These are phyloP conservation scores for Tiliqua scincoides DNA, from an alignment of 2,113 vertebrate species.

Conservation along the genomic window DNA sequence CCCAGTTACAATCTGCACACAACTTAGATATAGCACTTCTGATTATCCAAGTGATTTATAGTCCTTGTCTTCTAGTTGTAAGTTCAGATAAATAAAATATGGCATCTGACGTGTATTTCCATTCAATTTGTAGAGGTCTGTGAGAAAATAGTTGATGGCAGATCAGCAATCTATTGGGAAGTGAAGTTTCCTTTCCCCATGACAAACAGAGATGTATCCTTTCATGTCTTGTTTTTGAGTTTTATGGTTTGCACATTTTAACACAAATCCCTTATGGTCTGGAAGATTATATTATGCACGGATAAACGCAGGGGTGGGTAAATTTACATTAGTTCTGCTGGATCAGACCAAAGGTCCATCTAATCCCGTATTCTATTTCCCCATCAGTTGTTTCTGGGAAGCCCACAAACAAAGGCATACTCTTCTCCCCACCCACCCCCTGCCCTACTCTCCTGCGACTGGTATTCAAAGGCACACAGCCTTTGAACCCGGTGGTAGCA, in stretches of 20 bases:
- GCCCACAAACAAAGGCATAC: no score
- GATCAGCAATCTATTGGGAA: slow-evolving; percentile 89
- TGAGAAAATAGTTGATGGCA: slow-evolving; percentile 77
- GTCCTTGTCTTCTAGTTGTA: neutral
- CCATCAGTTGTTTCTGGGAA: no score
- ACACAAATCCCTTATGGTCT: neutral
- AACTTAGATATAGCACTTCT: neutral
- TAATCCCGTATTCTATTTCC: no score
- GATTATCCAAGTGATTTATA: neutral
- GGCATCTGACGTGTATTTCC: slow-evolving; percentile 16
- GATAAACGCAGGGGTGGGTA: neutral
- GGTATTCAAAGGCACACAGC: no score
- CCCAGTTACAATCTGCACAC: neutral
- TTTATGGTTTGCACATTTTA: neutral
- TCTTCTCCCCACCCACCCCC: no score
- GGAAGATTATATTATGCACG: neutral
- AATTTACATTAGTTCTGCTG: no score
- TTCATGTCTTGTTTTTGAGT: slow-evolving; percentile 46
- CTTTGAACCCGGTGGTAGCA: no score
- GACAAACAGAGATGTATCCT: slow-evolving; percentile 97
- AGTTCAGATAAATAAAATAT: slow-evolving; percentile 17
- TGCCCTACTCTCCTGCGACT: no score
- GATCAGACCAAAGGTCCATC: no score
- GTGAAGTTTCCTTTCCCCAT: slow-evolving; percentile 92
- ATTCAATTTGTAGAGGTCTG: slow-evolving; percentile 68